Evolutionary conservation across 2,797 vertebrate species (phyloP), one percentile per base, ranked within the genome.

Genomic region (Hirundo rustica): DNA sequence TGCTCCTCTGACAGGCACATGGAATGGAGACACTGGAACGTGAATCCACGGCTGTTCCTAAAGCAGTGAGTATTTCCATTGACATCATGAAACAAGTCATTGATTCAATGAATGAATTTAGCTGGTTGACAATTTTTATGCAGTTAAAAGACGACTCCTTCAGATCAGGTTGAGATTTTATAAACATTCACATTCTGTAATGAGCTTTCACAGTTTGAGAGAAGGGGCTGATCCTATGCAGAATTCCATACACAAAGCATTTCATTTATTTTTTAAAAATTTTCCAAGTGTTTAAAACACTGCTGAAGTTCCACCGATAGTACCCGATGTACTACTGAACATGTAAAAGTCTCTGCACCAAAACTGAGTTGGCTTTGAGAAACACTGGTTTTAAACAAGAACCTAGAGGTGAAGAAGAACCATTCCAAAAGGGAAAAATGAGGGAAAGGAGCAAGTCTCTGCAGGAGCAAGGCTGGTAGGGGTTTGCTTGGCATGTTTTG

Each of bases 101-200:
- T 94, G 91, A 85, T 92, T 96, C 94, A 93, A 88, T 91, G 89
- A 96, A 94, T 3, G 70, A 51, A 60, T 75, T 51, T 53, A 87
- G 96, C 26, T 38, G 81, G 76, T 23, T 90, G 81, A 60, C 91
- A 92, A 92, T 81, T 97, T 95, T 47, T 73, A 18, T 48, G 85
- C 84, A 82, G 71, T 68, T 89, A 73, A 93, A 92, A 96, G 93
- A 94, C 9, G 58, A 95, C 93, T 97, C 97, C 97, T 97, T 97
- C 97, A 96, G 83, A 96, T 95, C 88, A 77, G 91, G 92, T 70
- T 93, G 93, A 92, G 93, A 93, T 96, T 96, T 89, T 92, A 89
- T 65, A 96, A 92, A 91, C 94, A 95, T 98, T 98, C 98, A 98
- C 98, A 98, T 98, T 98, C 71, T 97, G 93, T 92, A 97, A 92